A percentile compares a stretch with the other conserved stretches of the same genome.
These are phyloP conservation scores for Heliconius erato DNA, from an alignment of 2,888 invertebrate genomes.

Conservation along the genomic window DNA sequence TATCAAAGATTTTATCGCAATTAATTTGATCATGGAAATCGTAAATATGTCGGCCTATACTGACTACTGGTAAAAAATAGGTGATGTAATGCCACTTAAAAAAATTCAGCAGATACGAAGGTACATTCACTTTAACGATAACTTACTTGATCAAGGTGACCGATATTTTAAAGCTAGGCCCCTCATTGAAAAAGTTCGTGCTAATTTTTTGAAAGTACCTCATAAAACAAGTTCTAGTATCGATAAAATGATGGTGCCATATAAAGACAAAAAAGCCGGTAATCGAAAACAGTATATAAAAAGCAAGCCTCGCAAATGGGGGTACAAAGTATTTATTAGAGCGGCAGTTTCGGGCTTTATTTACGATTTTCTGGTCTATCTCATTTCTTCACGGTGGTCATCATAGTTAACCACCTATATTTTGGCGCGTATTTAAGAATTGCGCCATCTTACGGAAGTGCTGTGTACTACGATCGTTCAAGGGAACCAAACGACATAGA, in stretches of 20 bases:
- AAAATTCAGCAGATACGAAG: conserved; percentile 49
- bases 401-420: too few relatives aligned
- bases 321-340: conserved; percentile 56
- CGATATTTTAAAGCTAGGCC: conserved; percentile 39
- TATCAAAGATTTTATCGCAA: conserved; percentile 50
- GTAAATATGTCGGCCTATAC: conserved; percentile 50
- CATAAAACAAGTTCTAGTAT: conserved; percentile 56
- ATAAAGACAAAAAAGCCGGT: conserved; percentile 61
- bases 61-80: conserved; percentile 48
- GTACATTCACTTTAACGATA: conserved; percentile 45
- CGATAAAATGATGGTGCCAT: conserved; percentile 63
- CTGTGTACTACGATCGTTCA: too few relatives aligned
- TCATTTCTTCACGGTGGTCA: too few relatives aligned
- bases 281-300: conserved; percentile 58
- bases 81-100: conserved; percentile 50
- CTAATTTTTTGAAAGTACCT: conserved; percentile 48
- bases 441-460: too few relatives aligned
- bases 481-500: too few relatives aligned
- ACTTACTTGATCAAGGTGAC: background rate
- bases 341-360: conserved; percentile 52
- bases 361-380: conserved; percentile 55
- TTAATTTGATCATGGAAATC: conserved; percentile 51
- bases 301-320: conserved; percentile 58
- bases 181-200: conserved; percentile 27
- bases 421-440: too few relatives aligned